A percentile compares a stretch with the other conserved stretches of the same genome.
Conservation (phyloP, 2,797 vertebrate species). For the Enteromius treurensis region DNA sequence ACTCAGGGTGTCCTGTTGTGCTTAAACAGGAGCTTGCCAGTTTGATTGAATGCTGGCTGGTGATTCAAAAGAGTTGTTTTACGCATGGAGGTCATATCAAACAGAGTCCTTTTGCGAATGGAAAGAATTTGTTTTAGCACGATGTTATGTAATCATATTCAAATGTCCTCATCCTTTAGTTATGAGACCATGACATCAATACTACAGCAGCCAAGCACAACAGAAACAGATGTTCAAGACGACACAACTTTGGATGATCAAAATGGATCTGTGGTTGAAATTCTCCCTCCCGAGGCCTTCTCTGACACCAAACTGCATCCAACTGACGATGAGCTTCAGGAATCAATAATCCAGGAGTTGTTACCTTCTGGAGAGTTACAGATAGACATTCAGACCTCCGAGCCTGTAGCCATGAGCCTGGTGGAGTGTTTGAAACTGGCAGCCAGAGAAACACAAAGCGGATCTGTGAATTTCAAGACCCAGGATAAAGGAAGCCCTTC, state of each 20-base stretch:
- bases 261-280: conserved; percentile 40
- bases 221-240: conserved; percentile 40
- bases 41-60: conserved; percentile 12
- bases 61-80: neutral
- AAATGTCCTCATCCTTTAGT: conserved; percentile 61
- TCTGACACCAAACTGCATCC: conserved; percentile 38
- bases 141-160: conserved; percentile 33
- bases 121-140: neutral
- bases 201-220: conserved; percentile 56
- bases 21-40: neutral
- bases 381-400: neutral
- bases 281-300: conserved; percentile 56
- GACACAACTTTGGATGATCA: conserved; percentile 29
- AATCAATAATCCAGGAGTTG: conserved; percentile 26
- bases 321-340: conserved; percentile 11
- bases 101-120: neutral
- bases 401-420: conserved; percentile 45
- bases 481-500: conserved; percentile 27
- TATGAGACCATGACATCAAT: conserved; percentile 65
- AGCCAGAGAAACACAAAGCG: conserved; percentile 64
- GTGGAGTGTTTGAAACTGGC: conserved; percentile 63
- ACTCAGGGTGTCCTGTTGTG: neutral
- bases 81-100: neutral
- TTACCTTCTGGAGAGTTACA: conserved; percentile 14
- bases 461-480: conserved; percentile 9